phyloP scores from a whole-genome alignment of 1,140 invertebrate genomes.

The Hycleus phaleratus region DNA sequence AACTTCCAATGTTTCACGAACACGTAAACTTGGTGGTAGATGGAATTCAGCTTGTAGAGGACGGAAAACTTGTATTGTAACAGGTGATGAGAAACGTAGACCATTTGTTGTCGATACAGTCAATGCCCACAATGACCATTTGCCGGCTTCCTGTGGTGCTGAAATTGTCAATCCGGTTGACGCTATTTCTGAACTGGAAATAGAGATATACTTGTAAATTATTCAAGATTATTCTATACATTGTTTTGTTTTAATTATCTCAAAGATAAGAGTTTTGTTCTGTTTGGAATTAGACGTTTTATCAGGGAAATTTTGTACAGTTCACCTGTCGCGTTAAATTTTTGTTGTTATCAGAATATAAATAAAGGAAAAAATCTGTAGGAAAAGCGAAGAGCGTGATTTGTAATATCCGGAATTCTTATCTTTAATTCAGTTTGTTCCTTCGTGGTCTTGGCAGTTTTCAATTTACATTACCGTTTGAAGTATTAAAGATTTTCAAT shows the following conservation, averaged over 20 bases:
- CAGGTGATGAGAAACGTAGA: slow-evolving; percentile 49
- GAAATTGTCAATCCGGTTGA: slow-evolving; percentile 48
- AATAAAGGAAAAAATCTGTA: no score
- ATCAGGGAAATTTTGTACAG: neutral
- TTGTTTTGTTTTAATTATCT: neutral
- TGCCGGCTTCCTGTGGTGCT: slow-evolving; percentile 49
- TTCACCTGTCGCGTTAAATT: neutral
- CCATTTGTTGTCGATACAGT: slow-evolving; percentile 42
- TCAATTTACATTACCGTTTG: slow-evolving; percentile 10
- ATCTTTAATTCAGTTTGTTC: slow-evolving; percentile 12
- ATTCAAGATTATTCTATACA: neutral
- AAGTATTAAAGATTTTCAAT: slow-evolving; percentile 7
- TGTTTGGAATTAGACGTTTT: no score
- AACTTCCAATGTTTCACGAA: slow-evolving; percentile 53
- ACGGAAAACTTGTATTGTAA: slow-evolving; percentile 48
- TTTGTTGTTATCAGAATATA: no score
- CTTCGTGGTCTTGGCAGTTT: slow-evolving; percentile 9
- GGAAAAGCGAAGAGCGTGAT: neutral
- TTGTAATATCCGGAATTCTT: slow-evolving; percentile 12
- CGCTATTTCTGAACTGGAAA: slow-evolving; percentile 35
- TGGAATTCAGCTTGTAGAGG: slow-evolving; percentile 52
- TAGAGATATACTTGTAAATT: neutral
- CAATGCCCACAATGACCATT: slow-evolving; percentile 53
- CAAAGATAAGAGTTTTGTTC: no score
- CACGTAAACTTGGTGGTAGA: slow-evolving; percentile 48